Evolutionary conservation across 2,888 invertebrate species (phyloP).

Genomic region (Caenorhabditis sp.): DNA sequence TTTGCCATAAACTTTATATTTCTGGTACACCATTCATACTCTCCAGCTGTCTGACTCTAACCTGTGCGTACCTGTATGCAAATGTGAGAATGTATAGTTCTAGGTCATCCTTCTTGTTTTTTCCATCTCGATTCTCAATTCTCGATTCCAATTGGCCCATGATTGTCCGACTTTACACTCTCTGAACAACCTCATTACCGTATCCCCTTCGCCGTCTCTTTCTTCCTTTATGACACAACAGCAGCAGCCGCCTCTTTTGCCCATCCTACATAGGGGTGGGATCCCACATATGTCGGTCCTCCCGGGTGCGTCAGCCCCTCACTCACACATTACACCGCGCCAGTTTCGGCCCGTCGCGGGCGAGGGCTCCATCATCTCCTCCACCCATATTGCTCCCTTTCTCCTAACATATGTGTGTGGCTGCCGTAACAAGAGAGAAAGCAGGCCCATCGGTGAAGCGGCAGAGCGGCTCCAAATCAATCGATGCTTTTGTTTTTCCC

Average conservation of each 20-base stretch:
- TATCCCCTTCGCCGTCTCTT: constrained; percentile 10
- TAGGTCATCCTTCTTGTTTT: background rate
- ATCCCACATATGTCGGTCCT: constrained; percentile 60
- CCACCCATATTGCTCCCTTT: constrained; percentile 50
- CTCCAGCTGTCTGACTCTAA: background rate
- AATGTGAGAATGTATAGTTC: background rate
- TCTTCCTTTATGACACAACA: constrained; percentile 48
- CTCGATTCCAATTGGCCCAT: constrained; percentile 12
- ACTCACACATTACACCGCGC: constrained; percentile 57
- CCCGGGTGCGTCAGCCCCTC: constrained; percentile 35
- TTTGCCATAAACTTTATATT: too few relatives aligned
- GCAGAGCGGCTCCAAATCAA: constrained; percentile 48
- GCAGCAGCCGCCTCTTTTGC: constrained; percentile 34
- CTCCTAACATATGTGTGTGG: constrained; percentile 52
- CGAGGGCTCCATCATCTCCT: constrained; percentile 35
- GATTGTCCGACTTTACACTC: constrained; percentile 20
- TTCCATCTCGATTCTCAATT: background rate
- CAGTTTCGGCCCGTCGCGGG: constrained; percentile 38
- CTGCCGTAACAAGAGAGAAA: constrained; percentile 54
- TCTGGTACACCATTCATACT: too few relatives aligned
- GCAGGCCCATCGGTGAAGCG: background rate
- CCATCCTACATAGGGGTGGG: constrained; percentile 46
- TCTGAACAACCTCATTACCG: constrained; percentile 40
- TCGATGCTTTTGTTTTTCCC: constrained; percentile 55
- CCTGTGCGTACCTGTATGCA: background rate